phyloP scores from a whole-genome alignment of 1,140 invertebrate species.

The Vanessa tameamea region DNA sequence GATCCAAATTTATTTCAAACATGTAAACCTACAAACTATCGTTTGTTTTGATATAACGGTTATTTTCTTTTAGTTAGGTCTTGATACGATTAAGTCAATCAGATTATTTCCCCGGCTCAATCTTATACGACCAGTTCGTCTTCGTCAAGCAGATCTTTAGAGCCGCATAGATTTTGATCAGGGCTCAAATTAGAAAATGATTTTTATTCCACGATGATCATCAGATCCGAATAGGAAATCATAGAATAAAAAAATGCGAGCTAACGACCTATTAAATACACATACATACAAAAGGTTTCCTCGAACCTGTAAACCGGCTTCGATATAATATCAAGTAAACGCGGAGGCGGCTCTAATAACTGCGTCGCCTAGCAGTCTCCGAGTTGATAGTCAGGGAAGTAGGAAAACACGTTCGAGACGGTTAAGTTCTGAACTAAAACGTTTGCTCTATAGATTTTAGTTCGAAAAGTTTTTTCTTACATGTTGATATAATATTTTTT shows the following conservation, averaged over 20 bases:
- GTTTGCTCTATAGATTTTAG: too few relatives aligned
- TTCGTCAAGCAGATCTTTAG: too few relatives aligned
- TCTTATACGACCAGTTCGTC: too few relatives aligned
- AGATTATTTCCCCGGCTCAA: too few relatives aligned
- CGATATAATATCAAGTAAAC: neutral
- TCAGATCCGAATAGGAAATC: too few relatives aligned
- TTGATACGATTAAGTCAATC: neutral
- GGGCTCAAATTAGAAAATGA: too few relatives aligned
- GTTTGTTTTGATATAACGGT: neutral
- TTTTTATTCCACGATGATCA: too few relatives aligned
- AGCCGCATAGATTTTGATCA: too few relatives aligned
- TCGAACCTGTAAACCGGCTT: neutral
- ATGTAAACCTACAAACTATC: neutral
- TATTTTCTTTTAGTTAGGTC: neutral
- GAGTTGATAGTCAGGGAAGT: neutral
- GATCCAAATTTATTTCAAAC: conserved; percentile 11
- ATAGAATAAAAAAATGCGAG: too few relatives aligned
- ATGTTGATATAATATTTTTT: too few relatives aligned
- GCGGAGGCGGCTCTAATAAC: neutral
- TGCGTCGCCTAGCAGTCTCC: neutral
- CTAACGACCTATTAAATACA: too few relatives aligned
- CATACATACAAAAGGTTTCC: neutral
- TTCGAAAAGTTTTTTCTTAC: too few relatives aligned
- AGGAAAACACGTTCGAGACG: neutral
- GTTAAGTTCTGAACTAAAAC: neutral